Evolutionary conservation across 2,888 invertebrate species (phyloP).

Genomic region (Melanophora roralis): DNA sequence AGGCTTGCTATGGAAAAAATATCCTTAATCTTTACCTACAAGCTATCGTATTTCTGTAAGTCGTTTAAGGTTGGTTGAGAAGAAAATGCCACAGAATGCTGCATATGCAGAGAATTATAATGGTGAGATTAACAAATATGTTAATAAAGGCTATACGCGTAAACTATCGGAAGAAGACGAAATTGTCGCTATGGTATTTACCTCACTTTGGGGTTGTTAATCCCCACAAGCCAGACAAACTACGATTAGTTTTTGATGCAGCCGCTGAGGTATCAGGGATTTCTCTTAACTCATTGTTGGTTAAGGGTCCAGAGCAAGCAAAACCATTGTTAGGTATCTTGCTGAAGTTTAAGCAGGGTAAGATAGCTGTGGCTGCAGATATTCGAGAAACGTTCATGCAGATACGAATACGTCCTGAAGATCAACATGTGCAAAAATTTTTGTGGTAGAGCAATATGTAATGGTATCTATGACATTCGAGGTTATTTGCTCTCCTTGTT

Average conservation of each 20-base stretch:
- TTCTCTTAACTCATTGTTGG: not conserved
- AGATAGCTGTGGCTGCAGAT: not conserved
- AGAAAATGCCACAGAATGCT: not conserved
- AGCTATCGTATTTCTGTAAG: not conserved
- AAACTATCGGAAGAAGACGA: not conserved
- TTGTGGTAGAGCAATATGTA: not conserved
- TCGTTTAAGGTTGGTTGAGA: not conserved
- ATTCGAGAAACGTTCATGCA: not conserved
- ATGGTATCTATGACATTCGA: slow-evolving; percentile 56
- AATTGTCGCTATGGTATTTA: not conserved
- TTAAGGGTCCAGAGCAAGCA: not conserved
- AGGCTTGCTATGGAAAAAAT: not conserved
- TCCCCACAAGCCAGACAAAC: slow-evolving; percentile 47
- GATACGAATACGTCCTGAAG: not conserved
- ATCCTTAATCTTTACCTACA: not conserved
- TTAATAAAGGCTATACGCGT: not conserved
- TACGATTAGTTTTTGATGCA: slow-evolving; percentile 53
- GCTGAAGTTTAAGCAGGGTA: not conserved
- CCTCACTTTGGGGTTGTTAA: slow-evolving; percentile 65
- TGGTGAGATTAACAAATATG: not conserved
- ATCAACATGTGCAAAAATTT: not conserved
- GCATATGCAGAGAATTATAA: not conserved
- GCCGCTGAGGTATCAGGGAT: slow-evolving; percentile 21
- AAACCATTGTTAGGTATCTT: too few species aligned
- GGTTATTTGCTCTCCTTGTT: slow-evolving; percentile 64